These are phyloP conservation scores for Charaxes varanes DNA, from an alignment of 1,140 invertebrate genomes.

Conservation along the genomic window DNA sequence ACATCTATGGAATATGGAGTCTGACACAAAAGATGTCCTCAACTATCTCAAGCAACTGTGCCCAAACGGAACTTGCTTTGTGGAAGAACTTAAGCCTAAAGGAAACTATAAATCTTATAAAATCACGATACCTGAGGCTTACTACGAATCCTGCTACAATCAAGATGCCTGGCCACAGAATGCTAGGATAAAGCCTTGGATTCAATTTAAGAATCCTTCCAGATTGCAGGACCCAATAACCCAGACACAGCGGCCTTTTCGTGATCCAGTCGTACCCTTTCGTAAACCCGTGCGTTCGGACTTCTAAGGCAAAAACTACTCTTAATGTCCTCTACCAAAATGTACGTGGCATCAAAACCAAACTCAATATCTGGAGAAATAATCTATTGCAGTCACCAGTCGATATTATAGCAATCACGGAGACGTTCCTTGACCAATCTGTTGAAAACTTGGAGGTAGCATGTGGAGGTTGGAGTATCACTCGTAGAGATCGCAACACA, in stretches of 20 bases:
- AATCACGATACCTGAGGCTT: background rate
- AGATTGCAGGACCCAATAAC: background rate
- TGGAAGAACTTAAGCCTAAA: no score
- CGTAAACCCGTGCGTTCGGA: no score
- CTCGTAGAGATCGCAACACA: background rate
- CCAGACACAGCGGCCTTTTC: constrained; percentile 2
- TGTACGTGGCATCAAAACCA: background rate
- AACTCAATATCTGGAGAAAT: background rate
- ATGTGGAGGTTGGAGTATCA: background rate
- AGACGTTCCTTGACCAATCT: background rate
- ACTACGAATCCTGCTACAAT: background rate
- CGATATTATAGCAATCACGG: background rate
- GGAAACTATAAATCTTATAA: no score
- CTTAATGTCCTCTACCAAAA: background rate
- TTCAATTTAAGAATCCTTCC: background rate
- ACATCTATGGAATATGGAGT: background rate
- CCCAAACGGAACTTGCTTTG: no score
- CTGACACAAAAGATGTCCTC: background rate
- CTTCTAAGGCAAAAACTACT: no score
- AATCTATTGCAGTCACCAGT: background rate
- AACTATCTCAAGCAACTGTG: no score
- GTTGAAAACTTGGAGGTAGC: background rate
- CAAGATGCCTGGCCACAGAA: background rate
- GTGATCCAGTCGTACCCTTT: no score
- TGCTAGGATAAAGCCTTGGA: background rate